Percentiles rank a stretch among this genome's conserved stretches.
These are phyloP conservation scores for Drosophila mayri DNA, from an alignment of 1,140 invertebrate species.

Conservation along the genomic window DNA sequence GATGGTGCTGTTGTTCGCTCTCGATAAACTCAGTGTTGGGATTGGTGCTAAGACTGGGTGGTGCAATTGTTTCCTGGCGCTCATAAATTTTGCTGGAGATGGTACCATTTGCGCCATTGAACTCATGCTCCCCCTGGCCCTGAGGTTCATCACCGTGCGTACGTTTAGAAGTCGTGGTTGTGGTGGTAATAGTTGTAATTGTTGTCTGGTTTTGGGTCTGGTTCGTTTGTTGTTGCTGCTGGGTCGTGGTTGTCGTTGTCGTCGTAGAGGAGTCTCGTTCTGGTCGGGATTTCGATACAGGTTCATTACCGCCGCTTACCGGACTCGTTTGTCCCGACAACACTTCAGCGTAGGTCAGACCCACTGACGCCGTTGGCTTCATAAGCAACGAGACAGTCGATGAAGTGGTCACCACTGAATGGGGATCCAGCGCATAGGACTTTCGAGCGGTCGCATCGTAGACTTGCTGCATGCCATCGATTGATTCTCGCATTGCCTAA, in stretches of 20 bases:
- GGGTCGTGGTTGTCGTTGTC: slow-evolving; percentile 44
- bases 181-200: slow-evolving; percentile 49
- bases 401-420: slow-evolving; percentile 87
- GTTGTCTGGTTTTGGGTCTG: slow-evolving; percentile 37
- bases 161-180: slow-evolving; percentile 55
- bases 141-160: slow-evolving; percentile 41
- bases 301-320: slow-evolving; percentile 77
- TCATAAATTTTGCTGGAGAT: slow-evolving; percentile 39
- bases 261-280: slow-evolving; percentile 53
- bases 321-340: slow-evolving; percentile 84
- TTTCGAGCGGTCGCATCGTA: slow-evolving; percentile 89
- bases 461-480: slow-evolving; percentile 88
- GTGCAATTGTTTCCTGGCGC: slow-evolving; percentile 24
- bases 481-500: slow-evolving; percentile 89
- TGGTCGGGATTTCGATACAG: slow-evolving; percentile 47
- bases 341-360: slow-evolving; percentile 86
- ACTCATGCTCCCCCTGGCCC: slow-evolving; percentile 13
- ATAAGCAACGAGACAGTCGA: slow-evolving; percentile 81
- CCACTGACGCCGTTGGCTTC: slow-evolving; percentile 83
- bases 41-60: slow-evolving; percentile 39
- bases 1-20: slow-evolving; percentile 55
- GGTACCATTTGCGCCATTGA: slow-evolving; percentile 32
- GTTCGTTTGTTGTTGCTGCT: slow-evolving; percentile 37
- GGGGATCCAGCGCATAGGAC: slow-evolving; percentile 90
- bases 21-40: slow-evolving; percentile 61